phyloP scores from a whole-genome alignment of 2,888 invertebrate species.

The Platerodrilus igneus region DNA sequence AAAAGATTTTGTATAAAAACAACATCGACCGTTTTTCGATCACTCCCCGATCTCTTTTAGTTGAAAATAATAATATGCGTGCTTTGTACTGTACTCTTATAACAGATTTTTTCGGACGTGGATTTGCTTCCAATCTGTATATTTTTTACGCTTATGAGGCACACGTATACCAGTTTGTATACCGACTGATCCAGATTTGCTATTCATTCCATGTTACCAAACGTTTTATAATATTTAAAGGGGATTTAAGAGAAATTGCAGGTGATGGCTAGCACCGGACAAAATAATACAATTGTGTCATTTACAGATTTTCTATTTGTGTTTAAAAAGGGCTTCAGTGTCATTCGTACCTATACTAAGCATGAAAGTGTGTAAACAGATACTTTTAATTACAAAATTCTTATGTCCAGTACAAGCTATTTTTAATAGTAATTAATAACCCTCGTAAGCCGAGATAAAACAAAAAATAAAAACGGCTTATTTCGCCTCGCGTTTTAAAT shows the following conservation, averaged over 20 bases:
- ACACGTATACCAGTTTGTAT: too few species aligned
- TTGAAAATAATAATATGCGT: slow-evolving; percentile 42
- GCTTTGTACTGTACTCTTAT: slow-evolving; percentile 36
- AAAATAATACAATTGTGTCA: slow-evolving; percentile 9
- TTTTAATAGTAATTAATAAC: too few species aligned
- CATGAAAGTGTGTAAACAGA: slow-evolving; percentile 11
- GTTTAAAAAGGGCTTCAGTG: not conserved
- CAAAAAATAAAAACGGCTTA: too few species aligned
- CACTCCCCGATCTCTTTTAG: slow-evolving; percentile 40
- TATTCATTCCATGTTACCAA: slow-evolving; percentile 20
- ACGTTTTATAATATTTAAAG: slow-evolving; percentile 19
- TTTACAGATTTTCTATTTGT: not conserved
- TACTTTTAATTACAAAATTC: too few species aligned
- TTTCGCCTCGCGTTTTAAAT: too few species aligned
- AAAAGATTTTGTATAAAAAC: slow-evolving; percentile 34
- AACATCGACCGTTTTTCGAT: slow-evolving; percentile 39
- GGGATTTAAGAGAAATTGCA: slow-evolving; percentile 16
- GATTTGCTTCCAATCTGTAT: slow-evolving; percentile 24
- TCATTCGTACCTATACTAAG: not conserved
- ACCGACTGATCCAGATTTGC: slow-evolving; percentile 19
- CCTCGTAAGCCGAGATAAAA: too few species aligned
- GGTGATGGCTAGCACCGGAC: slow-evolving; percentile 20
- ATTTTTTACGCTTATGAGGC: slow-evolving; percentile 19
- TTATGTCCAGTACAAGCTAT: too few species aligned
- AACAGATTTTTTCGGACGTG: slow-evolving; percentile 24